phyloP scores from a whole-genome alignment of 2,797 vertebrate genomes.

The Myotis daubentonii region DNA sequence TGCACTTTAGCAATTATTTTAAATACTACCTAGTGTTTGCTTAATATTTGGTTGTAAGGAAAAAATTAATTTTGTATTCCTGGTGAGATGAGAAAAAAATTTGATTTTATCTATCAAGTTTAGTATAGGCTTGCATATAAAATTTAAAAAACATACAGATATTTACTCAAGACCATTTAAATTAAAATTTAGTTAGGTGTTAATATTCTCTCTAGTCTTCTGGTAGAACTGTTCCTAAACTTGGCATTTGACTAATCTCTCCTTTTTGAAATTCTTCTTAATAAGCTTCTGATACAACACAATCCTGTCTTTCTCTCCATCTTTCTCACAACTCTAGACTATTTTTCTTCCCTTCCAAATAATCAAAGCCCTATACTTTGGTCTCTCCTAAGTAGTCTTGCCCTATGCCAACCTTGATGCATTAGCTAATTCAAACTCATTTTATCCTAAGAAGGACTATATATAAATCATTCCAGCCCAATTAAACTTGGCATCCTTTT shows the following conservation, averaged over 20 bases:
- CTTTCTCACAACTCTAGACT: conserved; percentile 31
- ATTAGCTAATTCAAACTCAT: conserved; percentile 69
- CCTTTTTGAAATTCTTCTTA: background rate
- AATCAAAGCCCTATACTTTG: background rate
- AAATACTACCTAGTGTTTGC: background rate
- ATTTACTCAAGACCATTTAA: background rate
- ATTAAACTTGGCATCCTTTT: conserved; percentile 64
- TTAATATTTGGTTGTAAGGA: background rate
- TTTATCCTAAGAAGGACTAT: conserved; percentile 40
- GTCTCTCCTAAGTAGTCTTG: background rate
- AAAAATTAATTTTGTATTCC: conserved; percentile 15
- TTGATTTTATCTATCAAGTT: background rate
- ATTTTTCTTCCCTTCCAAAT: conserved; percentile 12
- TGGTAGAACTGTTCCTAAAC: background rate
- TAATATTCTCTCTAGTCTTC: background rate
- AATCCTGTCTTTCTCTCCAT: background rate
- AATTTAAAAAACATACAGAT: background rate
- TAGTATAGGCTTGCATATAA: background rate
- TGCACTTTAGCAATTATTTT: background rate
- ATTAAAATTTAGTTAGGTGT: background rate
- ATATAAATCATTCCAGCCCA: conserved; percentile 50
- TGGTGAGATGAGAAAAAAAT: background rate
- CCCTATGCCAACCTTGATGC: conserved; percentile 49
- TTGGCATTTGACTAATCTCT: background rate
- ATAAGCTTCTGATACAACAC: background rate